phyloP scores from a whole-genome alignment of 2,797 vertebrate genomes.

The Monodelphis domestica region DNA sequence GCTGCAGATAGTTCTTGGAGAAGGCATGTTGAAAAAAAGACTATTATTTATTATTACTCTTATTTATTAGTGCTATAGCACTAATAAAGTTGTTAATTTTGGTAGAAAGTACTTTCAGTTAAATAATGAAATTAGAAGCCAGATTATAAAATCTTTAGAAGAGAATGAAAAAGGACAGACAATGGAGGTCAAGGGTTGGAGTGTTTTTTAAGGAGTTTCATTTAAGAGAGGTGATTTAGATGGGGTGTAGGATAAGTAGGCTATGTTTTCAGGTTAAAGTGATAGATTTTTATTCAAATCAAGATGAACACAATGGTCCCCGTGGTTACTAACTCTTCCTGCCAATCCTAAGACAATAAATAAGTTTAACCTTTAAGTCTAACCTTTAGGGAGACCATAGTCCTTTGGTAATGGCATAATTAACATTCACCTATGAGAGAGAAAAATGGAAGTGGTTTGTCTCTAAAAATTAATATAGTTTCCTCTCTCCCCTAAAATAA shows the following conservation, averaged over 20 bases:
- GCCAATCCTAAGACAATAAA: neutral
- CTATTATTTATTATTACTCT: too few relatives aligned
- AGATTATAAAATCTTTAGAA: too few relatives aligned
- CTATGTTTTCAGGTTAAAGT: neutral
- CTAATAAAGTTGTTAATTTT: too few relatives aligned
- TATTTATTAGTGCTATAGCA: too few relatives aligned
- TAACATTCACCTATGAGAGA: neutral
- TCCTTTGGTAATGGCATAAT: neutral
- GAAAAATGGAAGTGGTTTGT: neutral
- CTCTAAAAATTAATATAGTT: neutral
- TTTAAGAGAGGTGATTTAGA: too few relatives aligned
- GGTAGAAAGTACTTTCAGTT: too few relatives aligned
- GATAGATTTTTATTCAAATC: neutral
- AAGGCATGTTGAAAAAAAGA: too few relatives aligned
- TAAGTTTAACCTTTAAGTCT: neutral
- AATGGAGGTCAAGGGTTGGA: too few relatives aligned
- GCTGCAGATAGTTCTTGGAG: too few relatives aligned
- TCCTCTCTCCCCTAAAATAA: neutral
- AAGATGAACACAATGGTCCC: neutral
- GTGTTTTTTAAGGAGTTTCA: too few relatives aligned
- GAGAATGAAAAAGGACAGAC: too few relatives aligned
- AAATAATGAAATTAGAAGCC: too few relatives aligned
- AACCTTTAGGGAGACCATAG: neutral
- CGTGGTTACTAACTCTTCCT: neutral
- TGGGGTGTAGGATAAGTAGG: neutral